Conservation (phyloP, 2,113 vertebrate genomes). For the Pseudorectes ferrugineus region DNA sequence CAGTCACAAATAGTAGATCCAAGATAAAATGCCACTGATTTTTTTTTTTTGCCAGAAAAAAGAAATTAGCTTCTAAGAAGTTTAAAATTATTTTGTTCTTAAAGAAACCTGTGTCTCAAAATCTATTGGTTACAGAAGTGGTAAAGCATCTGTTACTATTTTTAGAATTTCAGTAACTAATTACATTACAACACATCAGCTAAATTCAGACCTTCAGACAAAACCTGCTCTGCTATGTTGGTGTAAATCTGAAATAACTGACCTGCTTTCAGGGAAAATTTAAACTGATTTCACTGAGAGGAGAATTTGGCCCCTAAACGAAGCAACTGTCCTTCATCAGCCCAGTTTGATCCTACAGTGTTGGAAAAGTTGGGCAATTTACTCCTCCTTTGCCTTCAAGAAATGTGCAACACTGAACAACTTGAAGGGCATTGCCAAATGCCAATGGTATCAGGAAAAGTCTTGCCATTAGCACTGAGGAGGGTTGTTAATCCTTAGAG, state of each 20-base stretch:
- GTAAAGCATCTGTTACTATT: slow-evolving; percentile 4
- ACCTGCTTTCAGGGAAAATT: not conserved
- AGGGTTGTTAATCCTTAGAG: not conserved
- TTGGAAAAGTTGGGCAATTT: not conserved
- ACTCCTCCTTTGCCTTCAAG: not conserved
- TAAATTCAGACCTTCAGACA: not conserved
- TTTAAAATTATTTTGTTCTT: slow-evolving; percentile 28
- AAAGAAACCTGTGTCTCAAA: not conserved
- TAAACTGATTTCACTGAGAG: not conserved
- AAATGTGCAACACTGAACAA: not conserved
- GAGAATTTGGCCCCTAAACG: not conserved
- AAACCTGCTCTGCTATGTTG: not conserved
- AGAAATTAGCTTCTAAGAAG: not conserved
- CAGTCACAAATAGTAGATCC: not conserved
- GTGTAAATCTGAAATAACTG: not conserved
- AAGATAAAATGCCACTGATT: not conserved
- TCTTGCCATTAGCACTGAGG: not conserved
- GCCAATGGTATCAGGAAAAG: not conserved
- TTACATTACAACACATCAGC: not conserved
- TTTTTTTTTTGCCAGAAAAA: not conserved
- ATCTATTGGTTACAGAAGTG: not conserved
- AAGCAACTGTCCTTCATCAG: not conserved
- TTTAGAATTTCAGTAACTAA: not conserved
- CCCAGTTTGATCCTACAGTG: not conserved
- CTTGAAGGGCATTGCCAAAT: not conserved